phyloP scores from a whole-genome alignment of 2,113 vertebrate genomes.

The Phylloscopus whistleri region DNA sequence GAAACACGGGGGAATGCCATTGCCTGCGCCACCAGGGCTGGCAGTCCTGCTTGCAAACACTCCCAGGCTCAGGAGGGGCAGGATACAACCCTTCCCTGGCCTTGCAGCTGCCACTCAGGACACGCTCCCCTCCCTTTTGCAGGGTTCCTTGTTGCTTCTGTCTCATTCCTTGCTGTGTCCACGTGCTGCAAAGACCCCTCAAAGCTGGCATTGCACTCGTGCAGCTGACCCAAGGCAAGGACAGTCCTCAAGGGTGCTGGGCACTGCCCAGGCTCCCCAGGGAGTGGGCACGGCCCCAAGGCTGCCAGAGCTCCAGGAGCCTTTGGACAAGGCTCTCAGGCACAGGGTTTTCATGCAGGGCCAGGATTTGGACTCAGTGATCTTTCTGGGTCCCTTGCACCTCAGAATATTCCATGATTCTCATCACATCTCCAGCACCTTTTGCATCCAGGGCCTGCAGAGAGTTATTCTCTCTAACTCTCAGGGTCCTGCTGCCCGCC shows the following conservation, averaged over 20 bases:
- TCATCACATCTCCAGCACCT: background rate
- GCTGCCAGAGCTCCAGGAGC: background rate
- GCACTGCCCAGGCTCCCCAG: background rate
- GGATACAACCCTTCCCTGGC: background rate
- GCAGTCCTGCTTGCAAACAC: background rate
- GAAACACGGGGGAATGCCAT: fast-evolving
- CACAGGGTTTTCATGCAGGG: too few relatives aligned
- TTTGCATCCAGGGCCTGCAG: background rate
- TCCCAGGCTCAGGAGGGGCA: background rate
- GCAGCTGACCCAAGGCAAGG: background rate
- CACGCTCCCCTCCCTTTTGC: background rate
- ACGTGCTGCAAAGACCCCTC: background rate
- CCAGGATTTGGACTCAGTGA: background rate
- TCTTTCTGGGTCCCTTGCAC: background rate
- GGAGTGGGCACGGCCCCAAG: background rate
- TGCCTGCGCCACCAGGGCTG: background rate
- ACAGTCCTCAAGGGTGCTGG: background rate
- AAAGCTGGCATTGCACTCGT: fast-evolving
- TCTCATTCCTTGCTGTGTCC: fast-evolving
- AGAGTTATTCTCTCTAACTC: background rate
- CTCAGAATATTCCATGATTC: background rate
- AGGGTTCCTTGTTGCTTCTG: background rate
- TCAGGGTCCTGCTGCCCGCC: fast-evolving
- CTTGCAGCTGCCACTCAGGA: background rate
- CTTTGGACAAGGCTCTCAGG: fast-evolving